These are phyloP conservation scores for Pedicia rivosa DNA, from an alignment of 2,888 invertebrate species.

Conservation along the genomic window DNA sequence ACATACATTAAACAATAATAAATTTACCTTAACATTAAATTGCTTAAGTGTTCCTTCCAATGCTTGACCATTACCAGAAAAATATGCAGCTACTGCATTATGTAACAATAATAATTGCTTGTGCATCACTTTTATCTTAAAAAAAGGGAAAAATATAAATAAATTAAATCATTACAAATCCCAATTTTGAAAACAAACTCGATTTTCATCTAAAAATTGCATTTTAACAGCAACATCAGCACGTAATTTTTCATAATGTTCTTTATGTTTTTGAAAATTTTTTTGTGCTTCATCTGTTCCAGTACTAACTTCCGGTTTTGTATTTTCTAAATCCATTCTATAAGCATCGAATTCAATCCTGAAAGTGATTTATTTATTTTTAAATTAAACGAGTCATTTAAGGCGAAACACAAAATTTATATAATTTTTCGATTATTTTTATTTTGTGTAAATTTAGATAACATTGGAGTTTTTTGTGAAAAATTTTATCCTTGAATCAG, in stretches of 20 bases:
- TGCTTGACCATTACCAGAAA: slow-evolving; percentile 88
- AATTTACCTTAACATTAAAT: slow-evolving; percentile 71
- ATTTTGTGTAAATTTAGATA: no score
- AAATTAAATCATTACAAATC: not conserved
- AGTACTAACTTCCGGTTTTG: slow-evolving; percentile 44
- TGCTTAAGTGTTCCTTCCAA: slow-evolving; percentile 88
- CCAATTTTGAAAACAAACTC: slow-evolving; percentile 39
- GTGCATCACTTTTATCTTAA: slow-evolving; percentile 97
- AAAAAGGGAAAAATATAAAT: slow-evolving; percentile 10
- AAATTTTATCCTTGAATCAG: no score
- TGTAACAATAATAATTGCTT: slow-evolving; percentile 91
- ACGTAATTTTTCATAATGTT: slow-evolving; percentile 81
- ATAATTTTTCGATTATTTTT: no score
- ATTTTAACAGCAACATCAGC: slow-evolving; percentile 91
- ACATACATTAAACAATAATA: no score
- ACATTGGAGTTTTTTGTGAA: no score
- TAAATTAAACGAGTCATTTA: no score
- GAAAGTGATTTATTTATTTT: no score
- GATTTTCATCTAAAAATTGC: slow-evolving; percentile 92
- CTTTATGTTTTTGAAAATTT: slow-evolving; percentile 70
- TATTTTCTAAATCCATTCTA: slow-evolving; percentile 78
- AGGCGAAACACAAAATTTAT: no score
- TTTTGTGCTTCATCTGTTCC: slow-evolving; percentile 65
- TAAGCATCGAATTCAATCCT: slow-evolving; percentile 97
- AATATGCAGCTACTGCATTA: slow-evolving; percentile 93